Percentiles rank a stretch among this genome's conserved stretches.
These are phyloP conservation scores for Panthera uncia DNA, from an alignment of 2,113 vertebrate species.

Conservation along the genomic window DNA sequence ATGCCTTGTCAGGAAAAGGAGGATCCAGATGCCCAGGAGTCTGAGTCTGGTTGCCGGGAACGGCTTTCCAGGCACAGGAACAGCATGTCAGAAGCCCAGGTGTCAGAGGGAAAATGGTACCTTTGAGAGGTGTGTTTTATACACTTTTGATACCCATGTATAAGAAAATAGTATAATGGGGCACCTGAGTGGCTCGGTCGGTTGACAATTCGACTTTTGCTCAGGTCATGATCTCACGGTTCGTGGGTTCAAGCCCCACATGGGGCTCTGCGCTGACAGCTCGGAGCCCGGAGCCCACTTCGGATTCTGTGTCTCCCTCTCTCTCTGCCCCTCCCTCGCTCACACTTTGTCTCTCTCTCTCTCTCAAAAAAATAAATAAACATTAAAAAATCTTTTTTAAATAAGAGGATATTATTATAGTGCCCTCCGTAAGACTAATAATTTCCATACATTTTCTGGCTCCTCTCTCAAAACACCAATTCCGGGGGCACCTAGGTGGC, in stretches of 20 bases:
- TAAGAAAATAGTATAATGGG: background rate
- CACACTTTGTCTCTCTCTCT: no score
- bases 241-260: no score
- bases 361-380: no score
- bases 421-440: background rate
- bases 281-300: no score
- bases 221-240: no score
- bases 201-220: no score
- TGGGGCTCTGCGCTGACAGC: no score
- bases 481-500: no score
- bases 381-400: background rate
- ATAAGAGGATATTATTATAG: background rate
- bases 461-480: background rate
- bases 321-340: no score
- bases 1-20: background rate
- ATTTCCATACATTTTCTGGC: background rate
- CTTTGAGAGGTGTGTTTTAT: no score
- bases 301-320: no score
- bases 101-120: background rate
- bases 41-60: background rate
- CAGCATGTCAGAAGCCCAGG: background rate
- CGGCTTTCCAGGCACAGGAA: background rate
- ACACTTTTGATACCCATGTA: rapidly evolving
- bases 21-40: background rate
- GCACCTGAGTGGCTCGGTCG: no score